Conservation (phyloP, 2,797 vertebrate species). For the Muscicapa comitata region DNA sequence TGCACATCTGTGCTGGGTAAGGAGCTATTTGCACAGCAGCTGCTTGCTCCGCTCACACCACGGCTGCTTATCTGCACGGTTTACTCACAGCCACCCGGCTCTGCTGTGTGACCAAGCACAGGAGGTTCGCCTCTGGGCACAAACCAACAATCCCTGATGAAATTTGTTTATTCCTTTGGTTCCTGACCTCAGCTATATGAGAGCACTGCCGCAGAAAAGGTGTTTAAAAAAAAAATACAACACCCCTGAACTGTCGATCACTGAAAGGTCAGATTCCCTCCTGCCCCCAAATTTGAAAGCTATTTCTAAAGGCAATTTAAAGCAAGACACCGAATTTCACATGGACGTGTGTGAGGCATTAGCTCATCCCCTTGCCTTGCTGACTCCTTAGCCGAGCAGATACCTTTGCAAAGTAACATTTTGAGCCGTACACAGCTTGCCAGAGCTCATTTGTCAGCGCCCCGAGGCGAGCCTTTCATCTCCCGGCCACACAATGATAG, state of each 20-base stretch:
- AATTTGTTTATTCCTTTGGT: neutral
- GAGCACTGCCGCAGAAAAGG: neutral
- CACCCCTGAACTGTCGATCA: neutral
- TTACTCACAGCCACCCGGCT: neutral
- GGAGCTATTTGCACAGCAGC: neutral
- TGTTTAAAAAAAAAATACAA: neutral
- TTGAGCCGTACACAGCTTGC: neutral
- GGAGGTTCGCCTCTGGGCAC: neutral
- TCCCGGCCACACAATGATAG: neutral
- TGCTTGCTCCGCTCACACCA: neutral
- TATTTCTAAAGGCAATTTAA: neutral
- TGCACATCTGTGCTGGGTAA: neutral
- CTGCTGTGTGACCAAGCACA: neutral
- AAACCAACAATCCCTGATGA: neutral
- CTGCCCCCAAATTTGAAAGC: neutral
- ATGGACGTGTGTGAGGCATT: neutral
- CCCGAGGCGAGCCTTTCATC: conserved; percentile 44
- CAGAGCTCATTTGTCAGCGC: conserved; percentile 37
- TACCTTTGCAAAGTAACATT: neutral
- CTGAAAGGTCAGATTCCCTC: neutral
- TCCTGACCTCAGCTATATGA: neutral
- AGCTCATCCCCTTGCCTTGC: neutral
- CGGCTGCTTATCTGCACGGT: neutral
- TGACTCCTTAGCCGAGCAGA: neutral
- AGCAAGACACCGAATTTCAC: neutral